Evolutionary conservation across 2,888 invertebrate genomes (phyloP), one percentile per base, ranked within the genome.

Genomic region (Eledona agricola): DNA sequence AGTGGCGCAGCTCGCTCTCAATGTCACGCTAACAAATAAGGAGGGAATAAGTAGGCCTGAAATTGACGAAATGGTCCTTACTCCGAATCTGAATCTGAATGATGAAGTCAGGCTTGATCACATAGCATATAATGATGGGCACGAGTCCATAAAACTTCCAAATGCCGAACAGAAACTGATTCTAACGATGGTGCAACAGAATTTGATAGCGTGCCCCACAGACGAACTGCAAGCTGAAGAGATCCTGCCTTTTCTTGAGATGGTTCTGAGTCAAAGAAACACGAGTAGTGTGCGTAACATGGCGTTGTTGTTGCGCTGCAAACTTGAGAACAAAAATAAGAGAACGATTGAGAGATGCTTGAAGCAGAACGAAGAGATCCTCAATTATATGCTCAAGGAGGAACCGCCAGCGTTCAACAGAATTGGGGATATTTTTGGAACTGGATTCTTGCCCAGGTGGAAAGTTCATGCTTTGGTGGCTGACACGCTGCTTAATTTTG

Each of bases 341-440:
- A 82, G 96, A 45, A 89, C 92, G 0, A 86, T 96, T 6, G 96
- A 96, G 71, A 81, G 97, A 22, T 87, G 95, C 11, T 84, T 96
- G 82, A 81, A 85, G 70, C 96, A 96, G 76, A 83, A 90, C 58
- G 92, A 95, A 77, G 86, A 88, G 66, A 79, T 92, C 19, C 83
- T 91, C 2, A 85, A 85, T 57, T 81, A 77, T 70, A 76, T 78
- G 40, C 75, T 71, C 57, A 69, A 72, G 31, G 64, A 72, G 11
- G 72, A 75, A 20, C 80, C 81, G 1, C 63, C 75, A 19, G 70
- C 77, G 5, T 60, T 71, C 20, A 71, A 78, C 35, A 78, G 86
- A 60, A 71, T 83, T 26, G 73, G 78, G 46, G 74, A 82, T 49
- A 81, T 93, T 12, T 94, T 90, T 79, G 85, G 87, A 1, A 83